Evolutionary conservation across 2,888 invertebrate genomes (phyloP).

Genomic region (Megastigmus dorsalis): DNA sequence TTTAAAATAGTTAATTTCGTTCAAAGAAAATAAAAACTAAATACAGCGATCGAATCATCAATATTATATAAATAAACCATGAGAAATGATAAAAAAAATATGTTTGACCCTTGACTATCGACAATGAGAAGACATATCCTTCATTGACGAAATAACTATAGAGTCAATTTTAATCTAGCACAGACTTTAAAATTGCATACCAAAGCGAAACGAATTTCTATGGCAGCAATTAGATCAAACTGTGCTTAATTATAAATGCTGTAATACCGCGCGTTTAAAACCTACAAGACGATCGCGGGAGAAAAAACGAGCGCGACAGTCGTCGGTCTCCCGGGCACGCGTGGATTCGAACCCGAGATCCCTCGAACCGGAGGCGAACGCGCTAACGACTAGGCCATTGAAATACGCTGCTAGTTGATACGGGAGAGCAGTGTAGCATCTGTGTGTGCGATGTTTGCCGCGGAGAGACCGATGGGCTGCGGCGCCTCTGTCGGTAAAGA

Average conservation of each 20-base stretch:
- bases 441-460: too few relatives aligned
- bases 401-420: background rate
- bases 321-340: too few relatives aligned
- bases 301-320: background rate
- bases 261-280: background rate
- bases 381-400: background rate
- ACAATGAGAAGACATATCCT: conserved; percentile 23
- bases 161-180: conserved; percentile 65
- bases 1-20: too few relatives aligned
- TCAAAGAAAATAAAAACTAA: too few relatives aligned
- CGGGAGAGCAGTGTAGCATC: too few relatives aligned
- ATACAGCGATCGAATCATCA: too few relatives aligned
- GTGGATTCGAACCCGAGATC: background rate
- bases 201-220: conserved; percentile 41
- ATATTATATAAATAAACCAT: too few relatives aligned
- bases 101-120: conserved; percentile 63
- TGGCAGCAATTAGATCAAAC: conserved; percentile 69
- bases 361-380: background rate
- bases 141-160: conserved; percentile 64
- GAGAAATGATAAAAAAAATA: too few relatives aligned
- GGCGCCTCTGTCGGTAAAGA: too few relatives aligned
- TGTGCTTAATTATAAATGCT: conserved; percentile 58
- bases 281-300: background rate
- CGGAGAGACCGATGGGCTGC: too few relatives aligned
- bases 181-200: conserved; percentile 66